Conservation (phyloP, 2,888 invertebrate genomes). For the Frankliniella fusca region DNA sequence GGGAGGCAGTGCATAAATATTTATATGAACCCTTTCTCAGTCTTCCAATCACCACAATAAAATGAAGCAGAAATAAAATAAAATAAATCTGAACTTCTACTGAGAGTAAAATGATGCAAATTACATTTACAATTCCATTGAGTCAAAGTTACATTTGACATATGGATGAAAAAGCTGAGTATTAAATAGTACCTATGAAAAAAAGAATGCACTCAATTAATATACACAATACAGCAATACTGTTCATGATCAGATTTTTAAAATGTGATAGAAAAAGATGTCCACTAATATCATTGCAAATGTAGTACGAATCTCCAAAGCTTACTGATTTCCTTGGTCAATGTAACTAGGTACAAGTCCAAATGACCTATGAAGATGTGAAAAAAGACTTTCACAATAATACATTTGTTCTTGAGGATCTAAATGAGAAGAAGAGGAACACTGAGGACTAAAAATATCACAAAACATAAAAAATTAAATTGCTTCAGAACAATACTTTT, state of each 20-base stretch:
- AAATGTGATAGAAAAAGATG: too few relatives aligned
- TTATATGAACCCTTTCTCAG: not conserved
- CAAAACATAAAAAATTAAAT: not conserved
- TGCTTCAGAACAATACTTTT: not conserved
- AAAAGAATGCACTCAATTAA: not conserved
- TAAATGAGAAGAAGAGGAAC: not conserved
- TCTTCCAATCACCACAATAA: slow-evolving; percentile 14
- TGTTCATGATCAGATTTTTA: too few relatives aligned
- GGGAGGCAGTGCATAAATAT: not conserved
- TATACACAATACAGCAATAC: not conserved
- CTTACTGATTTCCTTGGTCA: too few relatives aligned
- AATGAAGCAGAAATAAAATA: not conserved
- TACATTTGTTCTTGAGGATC: not conserved
- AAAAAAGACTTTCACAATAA: not conserved
- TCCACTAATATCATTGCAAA: too few relatives aligned
- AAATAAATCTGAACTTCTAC: not conserved
- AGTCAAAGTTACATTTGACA: slow-evolving; percentile 21
- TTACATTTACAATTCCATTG: not conserved
- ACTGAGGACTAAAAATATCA: not conserved
- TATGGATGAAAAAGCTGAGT: not conserved
- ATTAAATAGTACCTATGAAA: not conserved
- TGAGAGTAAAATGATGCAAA: not conserved
- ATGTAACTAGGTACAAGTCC: too few relatives aligned
- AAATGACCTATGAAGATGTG: too few relatives aligned
- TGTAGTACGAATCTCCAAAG: too few relatives aligned